Evolutionary conservation across 1,140 invertebrate species (phyloP), one percentile per base, ranked within the genome.

Genomic region (Zeugodacus cucurbitae): DNA sequence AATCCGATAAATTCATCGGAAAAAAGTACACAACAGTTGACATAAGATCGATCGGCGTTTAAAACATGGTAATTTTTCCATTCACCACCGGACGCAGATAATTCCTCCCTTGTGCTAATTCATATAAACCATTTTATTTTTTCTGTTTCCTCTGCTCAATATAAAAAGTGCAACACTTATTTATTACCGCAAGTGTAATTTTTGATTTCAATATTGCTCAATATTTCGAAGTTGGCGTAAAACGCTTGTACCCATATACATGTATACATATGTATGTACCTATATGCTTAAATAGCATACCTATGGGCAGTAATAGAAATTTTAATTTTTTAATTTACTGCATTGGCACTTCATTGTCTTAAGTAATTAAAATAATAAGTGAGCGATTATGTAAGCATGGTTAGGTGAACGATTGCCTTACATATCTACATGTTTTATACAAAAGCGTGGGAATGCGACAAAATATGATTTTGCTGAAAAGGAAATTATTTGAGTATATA

Each of bases 1-100:
- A 67, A 67, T 10, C 62, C 26, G 4, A 67, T 74, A 37, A 74
- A 41, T 74, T 74, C 34, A 41, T 37, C 8, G 67, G 34, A 82
- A 82, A 82, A 48, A 44, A 82, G 41, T n/a, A 14, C 32, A 10
- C 64, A 34, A 70, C 32, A 70, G 8, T 34, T 32, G 17, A 29
- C 37, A 74, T 14, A 34, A 34, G 70, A 41, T 74, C 37, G 37
- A 44, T 41, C 37, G 29, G 29, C 26, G 48, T 48, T 82, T 82
- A 82, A 41, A 82, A 34, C 41, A 82, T 22, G n/a, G n/a, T 37
- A 82, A 82, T 82, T 48, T 82, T 82, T n/a, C 74, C 34, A 82
- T 82, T 82, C 74, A 48, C 74, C 74, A 82, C 74, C 74, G 74
- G 74, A 82, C 41, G 41, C 11, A 34, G 41, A 34, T 34, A 82